Conservation (phyloP, 2,113 vertebrate genomes). For the Lota lota region DNA sequence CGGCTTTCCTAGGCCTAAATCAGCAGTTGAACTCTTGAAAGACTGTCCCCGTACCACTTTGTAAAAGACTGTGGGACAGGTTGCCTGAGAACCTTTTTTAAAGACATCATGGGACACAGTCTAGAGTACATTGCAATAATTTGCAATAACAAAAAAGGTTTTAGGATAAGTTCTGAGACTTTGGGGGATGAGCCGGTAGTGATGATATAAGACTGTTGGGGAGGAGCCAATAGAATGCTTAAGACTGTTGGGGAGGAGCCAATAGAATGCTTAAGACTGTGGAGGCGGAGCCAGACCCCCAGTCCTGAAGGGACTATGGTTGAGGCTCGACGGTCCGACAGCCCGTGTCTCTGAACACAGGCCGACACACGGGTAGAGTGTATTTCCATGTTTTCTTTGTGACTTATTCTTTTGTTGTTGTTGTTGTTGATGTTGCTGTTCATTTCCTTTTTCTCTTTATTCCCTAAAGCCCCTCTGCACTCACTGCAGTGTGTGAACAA, state of each 20-base stretch:
- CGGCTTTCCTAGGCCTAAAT: conserved; percentile 86
- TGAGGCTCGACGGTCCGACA: conserved; percentile 63
- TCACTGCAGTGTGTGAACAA: conserved; percentile 65
- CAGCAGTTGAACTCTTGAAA: conserved; percentile 92
- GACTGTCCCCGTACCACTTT: conserved; percentile 66
- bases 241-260: conserved; percentile 73
- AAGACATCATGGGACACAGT: conserved; percentile 78
- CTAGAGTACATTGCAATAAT: conserved; percentile 56
- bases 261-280: conserved; percentile 75
- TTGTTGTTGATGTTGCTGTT: conserved; percentile 58
- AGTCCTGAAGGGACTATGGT: conserved; percentile 81
- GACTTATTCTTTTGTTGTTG: conserved; percentile 57
- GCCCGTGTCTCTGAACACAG: conserved; percentile 65
- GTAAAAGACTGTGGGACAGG: conserved; percentile 83
- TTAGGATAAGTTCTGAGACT: conserved; percentile 69
- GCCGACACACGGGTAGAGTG: conserved; percentile 77
- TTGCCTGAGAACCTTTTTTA: conserved; percentile 80
- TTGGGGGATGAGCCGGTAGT: conserved; percentile 60
- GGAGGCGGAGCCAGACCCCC: conserved; percentile 83
- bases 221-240: conserved; percentile 43
- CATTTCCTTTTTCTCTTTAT: conserved; percentile 52
- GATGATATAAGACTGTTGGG: conserved; percentile 55
- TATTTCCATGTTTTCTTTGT: conserved; percentile 72
- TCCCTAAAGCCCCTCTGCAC: conserved; percentile 56
- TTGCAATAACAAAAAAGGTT: conserved; percentile 72